These are phyloP conservation scores for Spodoptera exigua DNA, from an alignment of 2,888 invertebrate species.

Conservation along the genomic window DNA sequence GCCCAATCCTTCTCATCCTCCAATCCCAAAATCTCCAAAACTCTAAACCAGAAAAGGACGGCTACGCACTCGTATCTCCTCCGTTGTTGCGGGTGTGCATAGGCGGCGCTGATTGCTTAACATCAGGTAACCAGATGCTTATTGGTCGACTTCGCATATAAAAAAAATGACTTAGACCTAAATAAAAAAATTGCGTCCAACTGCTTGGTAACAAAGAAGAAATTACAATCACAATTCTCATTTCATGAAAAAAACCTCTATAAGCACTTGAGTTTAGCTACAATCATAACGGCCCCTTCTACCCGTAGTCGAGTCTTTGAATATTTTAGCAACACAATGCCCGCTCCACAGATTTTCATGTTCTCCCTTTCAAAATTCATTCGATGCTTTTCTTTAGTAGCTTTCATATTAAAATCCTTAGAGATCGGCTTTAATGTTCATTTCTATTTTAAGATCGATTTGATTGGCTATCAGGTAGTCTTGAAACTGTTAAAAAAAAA, in stretches of 20 bases:
- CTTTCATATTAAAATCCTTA: slow-evolving; percentile 48
- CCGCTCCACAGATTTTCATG: slow-evolving; percentile 49
- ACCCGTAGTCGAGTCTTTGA: slow-evolving; percentile 21
- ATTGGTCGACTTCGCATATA: too few relatives aligned
- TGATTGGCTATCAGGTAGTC: slow-evolving; percentile 18
- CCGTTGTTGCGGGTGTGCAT: too few relatives aligned
- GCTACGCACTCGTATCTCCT: not conserved
- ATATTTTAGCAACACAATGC: slow-evolving; percentile 45
- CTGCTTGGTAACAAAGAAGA: slow-evolving; percentile 4
- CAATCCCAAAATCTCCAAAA: too few relatives aligned
- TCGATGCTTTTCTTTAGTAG: slow-evolving; percentile 26
- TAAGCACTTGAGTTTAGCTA: slow-evolving; percentile 36
- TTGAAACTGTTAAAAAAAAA: too few relatives aligned
- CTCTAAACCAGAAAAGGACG: too few relatives aligned
- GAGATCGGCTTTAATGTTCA: slow-evolving; percentile 35
- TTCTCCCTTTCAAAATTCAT: slow-evolving; percentile 50
- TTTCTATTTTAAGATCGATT: slow-evolving; percentile 20
- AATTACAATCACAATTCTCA: slow-evolving; percentile 38
- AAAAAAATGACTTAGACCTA: too few relatives aligned
- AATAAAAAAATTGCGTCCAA: not conserved
- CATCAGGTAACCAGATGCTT: too few relatives aligned
- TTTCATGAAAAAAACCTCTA: slow-evolving; percentile 27
- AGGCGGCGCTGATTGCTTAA: too few relatives aligned
- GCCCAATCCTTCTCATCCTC: too few relatives aligned
- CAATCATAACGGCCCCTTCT: slow-evolving; percentile 31